Conservation (phyloP, 2,113 vertebrate genomes). For the Epinephelus moara region DNA sequence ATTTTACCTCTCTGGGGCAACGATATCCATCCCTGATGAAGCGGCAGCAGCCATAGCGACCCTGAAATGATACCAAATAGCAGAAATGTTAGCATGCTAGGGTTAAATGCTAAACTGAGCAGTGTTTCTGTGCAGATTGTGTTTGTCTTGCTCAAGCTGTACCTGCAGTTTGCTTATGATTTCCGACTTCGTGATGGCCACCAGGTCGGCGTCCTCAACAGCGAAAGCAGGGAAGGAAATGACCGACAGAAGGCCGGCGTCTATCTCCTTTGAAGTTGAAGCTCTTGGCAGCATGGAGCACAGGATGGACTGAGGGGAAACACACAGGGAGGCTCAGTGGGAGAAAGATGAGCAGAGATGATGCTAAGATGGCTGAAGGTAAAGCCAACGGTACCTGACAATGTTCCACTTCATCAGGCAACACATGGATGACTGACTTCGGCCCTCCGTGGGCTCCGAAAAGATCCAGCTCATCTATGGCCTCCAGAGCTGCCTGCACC, state of each 20-base stretch:
- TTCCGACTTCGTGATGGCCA: constrained; percentile 95
- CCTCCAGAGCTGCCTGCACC: constrained; percentile 94
- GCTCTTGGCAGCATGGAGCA: constrained; percentile 98
- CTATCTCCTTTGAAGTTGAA: constrained; percentile 97
- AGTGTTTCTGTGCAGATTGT: constrained; percentile 3
- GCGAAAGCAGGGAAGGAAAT: constrained; percentile 99
- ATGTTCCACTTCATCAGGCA: constrained; percentile 97
- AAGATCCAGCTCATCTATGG: constrained; percentile 97
- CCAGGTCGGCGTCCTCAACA: constrained; percentile 94
- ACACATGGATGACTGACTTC: constrained; percentile 96
- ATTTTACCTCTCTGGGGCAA: constrained; percentile 94
- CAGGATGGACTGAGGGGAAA: constrained; percentile 91
- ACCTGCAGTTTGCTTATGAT: constrained; percentile 98
- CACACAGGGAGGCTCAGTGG: constrained; percentile 19
- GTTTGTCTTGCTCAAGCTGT: background rate
- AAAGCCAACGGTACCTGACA: constrained; percentile 90
- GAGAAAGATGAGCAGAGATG: background rate
- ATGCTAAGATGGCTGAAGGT: background rate
- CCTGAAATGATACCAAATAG: constrained; percentile 80
- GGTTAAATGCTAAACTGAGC: background rate
- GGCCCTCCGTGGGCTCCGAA: constrained; percentile 96
- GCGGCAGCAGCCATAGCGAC: constrained; percentile 96
- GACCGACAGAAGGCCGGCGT: constrained; percentile 95
- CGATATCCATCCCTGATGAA: constrained; percentile 97
- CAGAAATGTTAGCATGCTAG: background rate